Evolutionary conservation across 2,888 invertebrate species (phyloP).

Genomic region (Cheilosia impressa): DNA sequence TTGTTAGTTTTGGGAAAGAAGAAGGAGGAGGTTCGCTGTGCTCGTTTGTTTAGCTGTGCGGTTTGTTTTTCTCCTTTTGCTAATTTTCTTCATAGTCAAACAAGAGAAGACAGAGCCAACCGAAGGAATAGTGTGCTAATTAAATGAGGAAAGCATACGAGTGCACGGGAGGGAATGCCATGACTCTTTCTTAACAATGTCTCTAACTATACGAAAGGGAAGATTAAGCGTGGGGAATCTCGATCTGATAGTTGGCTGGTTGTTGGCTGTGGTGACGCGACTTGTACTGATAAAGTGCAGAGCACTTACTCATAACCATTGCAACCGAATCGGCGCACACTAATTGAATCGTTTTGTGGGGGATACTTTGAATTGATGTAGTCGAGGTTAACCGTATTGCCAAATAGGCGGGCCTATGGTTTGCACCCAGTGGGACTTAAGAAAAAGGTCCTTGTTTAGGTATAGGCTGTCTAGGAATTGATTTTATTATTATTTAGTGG

Average conservation of each 20-base stretch:
- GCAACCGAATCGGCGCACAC: conserved; percentile 41
- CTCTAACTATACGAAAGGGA: conserved; percentile 1
- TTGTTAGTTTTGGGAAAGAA: conserved; percentile 19
- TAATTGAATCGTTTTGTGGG: conserved; percentile 48
- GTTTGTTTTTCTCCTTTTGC: conserved; percentile 14
- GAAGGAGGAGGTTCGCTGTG: conserved; percentile 5
- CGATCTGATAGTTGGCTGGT: conserved; percentile 42
- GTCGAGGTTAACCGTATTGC: no score
- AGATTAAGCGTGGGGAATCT: conserved; percentile 26
- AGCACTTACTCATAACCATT: conserved; percentile 44
- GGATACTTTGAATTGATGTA: background rate
- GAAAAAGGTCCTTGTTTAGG: no score
- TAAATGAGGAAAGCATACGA: conserved; percentile 54
- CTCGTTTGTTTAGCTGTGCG: conserved; percentile 24
- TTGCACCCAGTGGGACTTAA: no score
- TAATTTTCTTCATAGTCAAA: conserved; percentile 29
- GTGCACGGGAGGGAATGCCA: conserved; percentile 27
- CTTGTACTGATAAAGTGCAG: conserved; percentile 39
- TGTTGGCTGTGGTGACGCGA: conserved; percentile 43
- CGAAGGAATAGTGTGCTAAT: conserved; percentile 58
- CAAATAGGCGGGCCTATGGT: no score
- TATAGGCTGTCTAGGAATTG: no score
- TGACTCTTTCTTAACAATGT: conserved; percentile 41
- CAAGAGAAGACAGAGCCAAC: conserved; percentile 28
- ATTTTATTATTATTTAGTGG: no score